phyloP scores from a whole-genome alignment of 2,797 vertebrate genomes.

The Denticeps clupeoides region DNA sequence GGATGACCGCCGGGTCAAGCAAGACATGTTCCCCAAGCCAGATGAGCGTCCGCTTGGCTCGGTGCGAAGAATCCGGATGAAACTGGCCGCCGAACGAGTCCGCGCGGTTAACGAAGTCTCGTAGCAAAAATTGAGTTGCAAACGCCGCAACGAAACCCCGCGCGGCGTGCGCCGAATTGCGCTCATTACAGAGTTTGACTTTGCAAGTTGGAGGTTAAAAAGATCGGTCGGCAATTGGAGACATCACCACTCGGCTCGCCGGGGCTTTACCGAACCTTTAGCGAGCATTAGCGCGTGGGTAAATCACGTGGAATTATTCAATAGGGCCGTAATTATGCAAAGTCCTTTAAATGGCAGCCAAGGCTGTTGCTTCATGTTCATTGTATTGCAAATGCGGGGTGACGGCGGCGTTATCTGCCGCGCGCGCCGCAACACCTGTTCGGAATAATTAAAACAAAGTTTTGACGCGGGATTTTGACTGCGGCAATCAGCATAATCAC shows the following conservation, averaged over 20 bases:
- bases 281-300: slow-evolving; percentile 46
- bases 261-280: slow-evolving; percentile 37
- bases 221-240: slow-evolving; percentile 39
- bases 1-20: slow-evolving; percentile 46
- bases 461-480: slow-evolving; percentile 52
- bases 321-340: slow-evolving; percentile 57
- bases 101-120: no score
- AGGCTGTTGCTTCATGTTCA: slow-evolving; percentile 53
- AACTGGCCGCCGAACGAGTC: no score
- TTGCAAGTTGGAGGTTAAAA: slow-evolving; percentile 33
- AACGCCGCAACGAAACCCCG: no score
- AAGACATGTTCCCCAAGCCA: slow-evolving; percentile 33
- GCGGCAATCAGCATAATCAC: slow-evolving; percentile 43
- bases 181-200: no score
- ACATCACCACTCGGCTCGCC: slow-evolving; percentile 23
- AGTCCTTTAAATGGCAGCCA: slow-evolving; percentile 54
- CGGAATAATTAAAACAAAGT: slow-evolving; percentile 56
- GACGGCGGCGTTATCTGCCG: slow-evolving; percentile 54
- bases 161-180: no score
- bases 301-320: slow-evolving; percentile 65
- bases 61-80: background rate
- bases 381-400: slow-evolving; percentile 62
- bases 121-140: no score
- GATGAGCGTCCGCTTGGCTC: slow-evolving; percentile 19
- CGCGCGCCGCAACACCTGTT: slow-evolving; percentile 59